Evolutionary conservation across 2,888 invertebrate species (phyloP).

Genomic region (Papilio gigon): DNA sequence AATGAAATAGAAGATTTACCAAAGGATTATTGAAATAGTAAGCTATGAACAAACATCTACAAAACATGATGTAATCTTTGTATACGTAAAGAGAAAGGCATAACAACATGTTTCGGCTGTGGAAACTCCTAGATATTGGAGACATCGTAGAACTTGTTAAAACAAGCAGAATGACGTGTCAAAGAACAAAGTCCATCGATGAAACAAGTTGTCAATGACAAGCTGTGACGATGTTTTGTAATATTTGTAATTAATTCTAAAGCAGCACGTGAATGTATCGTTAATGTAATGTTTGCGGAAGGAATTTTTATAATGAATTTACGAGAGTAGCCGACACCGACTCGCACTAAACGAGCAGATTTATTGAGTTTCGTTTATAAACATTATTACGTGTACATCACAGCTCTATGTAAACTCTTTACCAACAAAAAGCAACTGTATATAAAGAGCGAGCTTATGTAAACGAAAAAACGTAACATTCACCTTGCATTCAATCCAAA

Average conservation of each 20-base stretch:
- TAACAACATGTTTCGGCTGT: no score
- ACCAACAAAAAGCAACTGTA: background rate
- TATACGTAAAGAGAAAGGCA: no score
- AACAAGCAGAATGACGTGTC: background rate
- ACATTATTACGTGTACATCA: background rate
- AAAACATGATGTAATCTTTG: no score
- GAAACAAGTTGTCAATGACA: conserved; percentile 25
- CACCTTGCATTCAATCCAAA: conserved; percentile 54
- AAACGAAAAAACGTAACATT: conserved; percentile 1
- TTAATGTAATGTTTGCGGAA: conserved; percentile 32
- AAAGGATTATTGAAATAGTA: no score
- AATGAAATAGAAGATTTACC: no score
- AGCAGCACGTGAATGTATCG: conserved; percentile 41
- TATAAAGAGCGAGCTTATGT: conserved; percentile 20
- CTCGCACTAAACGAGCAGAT: background rate
- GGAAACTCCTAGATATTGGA: no score
- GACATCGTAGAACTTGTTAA: background rate
- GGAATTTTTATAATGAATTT: conserved; percentile 29
- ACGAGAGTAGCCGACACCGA: conserved; percentile 24
- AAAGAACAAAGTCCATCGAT: conserved; percentile 1
- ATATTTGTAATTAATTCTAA: conserved; percentile 43
- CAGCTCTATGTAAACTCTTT: conserved; percentile 12
- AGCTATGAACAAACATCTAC: no score
- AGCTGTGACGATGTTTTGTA: background rate
- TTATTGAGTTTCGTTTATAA: conserved; percentile 6